Evolutionary conservation across 2,797 vertebrate genomes (phyloP), one percentile per base, ranked within the genome.

Genomic region (Cryptoblepharus egeriae): DNA sequence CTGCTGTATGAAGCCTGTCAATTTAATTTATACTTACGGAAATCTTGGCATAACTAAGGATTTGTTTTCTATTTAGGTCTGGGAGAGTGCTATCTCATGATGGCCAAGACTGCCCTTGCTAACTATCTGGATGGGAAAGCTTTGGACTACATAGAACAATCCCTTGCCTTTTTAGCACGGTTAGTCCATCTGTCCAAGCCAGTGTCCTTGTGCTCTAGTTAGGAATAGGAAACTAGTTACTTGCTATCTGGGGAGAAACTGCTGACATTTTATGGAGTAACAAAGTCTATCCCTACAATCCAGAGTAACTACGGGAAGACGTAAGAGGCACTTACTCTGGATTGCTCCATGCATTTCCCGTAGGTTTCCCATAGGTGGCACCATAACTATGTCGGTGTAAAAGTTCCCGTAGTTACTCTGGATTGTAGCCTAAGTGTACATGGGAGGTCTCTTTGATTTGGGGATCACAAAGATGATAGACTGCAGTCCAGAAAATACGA

Each of bases 71-170:
- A 87, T 92, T 58, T 88, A 99, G 98, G 98, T 88, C 95, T 99
- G 79, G 98, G 98, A 4, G 98, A 99, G 83, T 99, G 98, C 80
- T 96, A 98, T 71, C 91, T 99, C 63, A 95, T 97, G 91, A 88
- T 99, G 92, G 97, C 97, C 70, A 98, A 95, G 93, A 90, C 91
- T 84, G 96, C 97, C 74, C 93, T 99, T 87, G 95, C 95, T 30
- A 97, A 98, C 91, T 99, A 95, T 88, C 94, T 99, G 90, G 98
- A 99, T 87, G 97, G 97, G 35, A 97, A 96, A 93, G 97, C 98
- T 81, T 85, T 98, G 85, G 96, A 96, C 92, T 94, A 96, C 81
- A 92, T 98, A 94, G 96, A 98, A 88, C 95, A 97, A 89, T 97
- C 98, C 13, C 96, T 99, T 92, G 91, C 95, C 52, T 98, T 97